phyloP scores from a whole-genome alignment of 2,888 invertebrate species.

The Subacronicta megacephala region DNA sequence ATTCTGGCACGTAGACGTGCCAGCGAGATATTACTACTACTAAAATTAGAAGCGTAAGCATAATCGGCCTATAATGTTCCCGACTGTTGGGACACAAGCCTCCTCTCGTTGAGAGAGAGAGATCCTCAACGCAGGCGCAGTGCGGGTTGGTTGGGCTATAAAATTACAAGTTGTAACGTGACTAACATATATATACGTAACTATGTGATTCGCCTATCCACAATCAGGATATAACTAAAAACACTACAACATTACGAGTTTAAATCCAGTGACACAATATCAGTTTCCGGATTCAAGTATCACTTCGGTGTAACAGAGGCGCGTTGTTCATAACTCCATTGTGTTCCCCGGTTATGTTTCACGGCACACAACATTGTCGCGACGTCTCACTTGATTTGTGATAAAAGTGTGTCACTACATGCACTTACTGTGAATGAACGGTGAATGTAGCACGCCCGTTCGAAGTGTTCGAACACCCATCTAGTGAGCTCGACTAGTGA shows the following conservation, averaged over 20 bases:
- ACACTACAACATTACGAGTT: slow-evolving; percentile 3
- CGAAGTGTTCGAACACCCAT: slow-evolving; percentile 41
- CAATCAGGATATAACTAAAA: not conserved
- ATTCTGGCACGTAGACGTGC: too few species aligned
- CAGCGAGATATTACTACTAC: too few species aligned
- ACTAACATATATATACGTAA: too few species aligned
- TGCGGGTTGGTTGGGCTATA: too few species aligned
- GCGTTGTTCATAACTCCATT: slow-evolving; percentile 57
- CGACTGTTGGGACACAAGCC: too few species aligned
- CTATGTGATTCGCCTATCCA: too few species aligned
- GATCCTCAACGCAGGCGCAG: too few species aligned
- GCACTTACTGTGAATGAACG: slow-evolving; percentile 61
- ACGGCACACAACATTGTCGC: slow-evolving; percentile 61
- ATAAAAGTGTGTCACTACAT: slow-evolving; percentile 67
- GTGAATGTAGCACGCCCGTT: slow-evolving; percentile 42
- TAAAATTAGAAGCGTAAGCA: too few species aligned
- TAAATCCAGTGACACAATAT: slow-evolving; percentile 21
- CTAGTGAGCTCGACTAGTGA: slow-evolving; percentile 21
- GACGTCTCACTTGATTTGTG: slow-evolving; percentile 70
- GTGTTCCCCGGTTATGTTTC: slow-evolving; percentile 64
- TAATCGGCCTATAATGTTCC: too few species aligned
- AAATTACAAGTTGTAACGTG: too few species aligned
- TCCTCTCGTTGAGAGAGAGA: too few species aligned
- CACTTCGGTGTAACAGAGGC: slow-evolving; percentile 50
- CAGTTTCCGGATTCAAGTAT: slow-evolving; percentile 44